A percentile compares a stretch with the other conserved stretches of the same genome.
Evolutionary conservation across 2,888 invertebrate genomes (phyloP).

Genomic region (Lepidochitona cinerea): DNA sequence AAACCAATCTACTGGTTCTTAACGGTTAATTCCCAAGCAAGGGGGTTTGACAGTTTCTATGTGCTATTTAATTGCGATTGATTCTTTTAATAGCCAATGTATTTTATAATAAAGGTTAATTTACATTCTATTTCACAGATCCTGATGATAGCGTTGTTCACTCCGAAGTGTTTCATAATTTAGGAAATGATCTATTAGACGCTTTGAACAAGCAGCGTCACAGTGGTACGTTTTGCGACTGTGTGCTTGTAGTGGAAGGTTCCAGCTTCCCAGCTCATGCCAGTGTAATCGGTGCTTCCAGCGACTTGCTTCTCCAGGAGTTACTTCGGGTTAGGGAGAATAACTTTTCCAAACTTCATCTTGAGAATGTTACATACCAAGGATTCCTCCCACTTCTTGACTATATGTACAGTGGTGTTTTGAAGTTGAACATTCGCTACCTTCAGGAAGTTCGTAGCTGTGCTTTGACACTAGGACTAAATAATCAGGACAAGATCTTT

Average conservation of each 20-base stretch:
- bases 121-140: not conserved
- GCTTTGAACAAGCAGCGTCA: not conserved
- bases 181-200: not conserved
- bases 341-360: not conserved
- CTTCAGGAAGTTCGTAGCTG: conserved; percentile 24
- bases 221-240: not conserved
- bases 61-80: too few species aligned
- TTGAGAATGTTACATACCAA: not conserved
- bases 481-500: not conserved
- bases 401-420: conserved; percentile 31
- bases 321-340: not conserved
- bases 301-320: not conserved
- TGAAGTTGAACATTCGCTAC: conserved; percentile 19
- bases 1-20: too few species aligned
- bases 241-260: not conserved
- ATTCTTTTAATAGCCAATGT: not conserved
- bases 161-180: not conserved
- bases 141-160: too few species aligned
- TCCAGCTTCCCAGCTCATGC: not conserved
- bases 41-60: too few species aligned
- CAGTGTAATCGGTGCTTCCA: not conserved
- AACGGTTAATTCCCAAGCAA: too few species aligned
- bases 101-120: not conserved
- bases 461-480: conserved; percentile 27
- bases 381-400: conserved; percentile 20